Percentiles rank a stretch among this genome's conserved stretches.
Conservation (phyloP, 2,888 invertebrate species). For the Microplitis manilae region DNA sequence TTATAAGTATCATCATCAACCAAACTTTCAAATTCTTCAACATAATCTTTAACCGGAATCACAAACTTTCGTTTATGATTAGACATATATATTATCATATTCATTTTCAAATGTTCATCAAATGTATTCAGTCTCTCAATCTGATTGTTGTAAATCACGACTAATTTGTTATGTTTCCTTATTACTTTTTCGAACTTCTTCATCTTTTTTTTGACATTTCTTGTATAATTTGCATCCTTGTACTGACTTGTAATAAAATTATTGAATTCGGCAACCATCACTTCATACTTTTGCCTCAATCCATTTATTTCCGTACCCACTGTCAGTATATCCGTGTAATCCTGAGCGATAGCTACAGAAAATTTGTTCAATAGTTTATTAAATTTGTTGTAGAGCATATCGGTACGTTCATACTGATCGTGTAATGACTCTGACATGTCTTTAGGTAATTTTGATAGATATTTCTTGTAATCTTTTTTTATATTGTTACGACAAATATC, state of each 20-base stretch:
- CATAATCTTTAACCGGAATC: background rate
- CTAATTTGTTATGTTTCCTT: background rate
- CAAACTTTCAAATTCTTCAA: background rate
- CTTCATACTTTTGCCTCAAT: background rate
- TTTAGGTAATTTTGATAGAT: background rate
- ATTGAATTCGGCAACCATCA: too few relatives aligned
- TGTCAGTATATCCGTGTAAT: background rate
- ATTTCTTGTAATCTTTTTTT: background rate
- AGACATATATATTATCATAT: background rate
- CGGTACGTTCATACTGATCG: background rate
- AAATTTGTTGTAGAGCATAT: background rate
- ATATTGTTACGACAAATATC: background rate
- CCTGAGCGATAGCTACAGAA: background rate
- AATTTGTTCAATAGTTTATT: background rate
- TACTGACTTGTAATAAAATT: too few relatives aligned
- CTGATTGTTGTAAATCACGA: background rate
- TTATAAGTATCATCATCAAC: background rate
- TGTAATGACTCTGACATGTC: background rate
- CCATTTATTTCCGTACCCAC: background rate
- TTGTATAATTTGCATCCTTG: background rate
- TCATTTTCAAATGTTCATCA: background rate
- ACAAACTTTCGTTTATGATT: background rate
- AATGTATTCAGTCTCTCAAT: background rate
- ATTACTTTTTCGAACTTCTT: background rate
- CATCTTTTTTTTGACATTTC: background rate